phyloP scores from a whole-genome alignment of 64 coral and sea anemone genomes.

The Dendronephthya gigantea region DNA sequence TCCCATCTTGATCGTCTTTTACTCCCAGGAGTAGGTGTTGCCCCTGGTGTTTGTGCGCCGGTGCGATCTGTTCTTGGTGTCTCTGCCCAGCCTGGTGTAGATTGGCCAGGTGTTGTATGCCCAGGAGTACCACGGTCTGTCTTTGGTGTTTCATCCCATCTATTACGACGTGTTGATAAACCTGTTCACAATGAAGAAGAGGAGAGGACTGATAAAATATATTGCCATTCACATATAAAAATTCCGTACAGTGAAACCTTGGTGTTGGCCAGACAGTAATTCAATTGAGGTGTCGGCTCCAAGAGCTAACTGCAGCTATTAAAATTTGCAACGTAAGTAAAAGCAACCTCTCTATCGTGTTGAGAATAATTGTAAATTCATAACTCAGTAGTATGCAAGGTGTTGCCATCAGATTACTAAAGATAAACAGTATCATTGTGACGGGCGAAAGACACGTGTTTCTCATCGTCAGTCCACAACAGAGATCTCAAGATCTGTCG shows the following conservation, averaged over 20 bases:
- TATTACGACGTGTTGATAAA: constrained; percentile 71
- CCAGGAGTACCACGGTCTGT: constrained; percentile 70
- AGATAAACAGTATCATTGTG: background rate
- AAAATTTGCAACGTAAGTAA: too few relatives aligned
- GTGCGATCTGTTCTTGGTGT: constrained; percentile 92
- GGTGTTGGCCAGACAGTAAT: too few relatives aligned
- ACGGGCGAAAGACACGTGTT: background rate
- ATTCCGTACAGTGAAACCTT: background rate
- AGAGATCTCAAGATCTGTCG: background rate
- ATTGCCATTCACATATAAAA: background rate
- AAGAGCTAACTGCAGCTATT: too few relatives aligned
- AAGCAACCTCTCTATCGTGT: too few relatives aligned
- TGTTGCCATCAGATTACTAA: background rate
- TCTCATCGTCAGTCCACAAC: background rate
- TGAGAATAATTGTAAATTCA: too few relatives aligned
- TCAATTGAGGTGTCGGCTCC: too few relatives aligned
- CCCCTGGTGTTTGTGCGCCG: constrained; percentile 82
- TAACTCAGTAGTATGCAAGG: background rate
- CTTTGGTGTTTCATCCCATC: constrained; percentile 99
- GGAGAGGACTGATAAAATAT: background rate
- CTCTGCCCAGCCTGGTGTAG: constrained; percentile 96
- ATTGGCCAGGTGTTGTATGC: constrained; percentile 74
- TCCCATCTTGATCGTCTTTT: constrained; percentile 95
- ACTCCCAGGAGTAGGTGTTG: constrained; percentile 89
- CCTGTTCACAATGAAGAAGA: constrained; percentile 28